Percentiles rank a stretch among this genome's conserved stretches.
Evolutionary conservation across 1,140 invertebrate species (phyloP).

Genomic region (Leptopilina boulardi): DNA sequence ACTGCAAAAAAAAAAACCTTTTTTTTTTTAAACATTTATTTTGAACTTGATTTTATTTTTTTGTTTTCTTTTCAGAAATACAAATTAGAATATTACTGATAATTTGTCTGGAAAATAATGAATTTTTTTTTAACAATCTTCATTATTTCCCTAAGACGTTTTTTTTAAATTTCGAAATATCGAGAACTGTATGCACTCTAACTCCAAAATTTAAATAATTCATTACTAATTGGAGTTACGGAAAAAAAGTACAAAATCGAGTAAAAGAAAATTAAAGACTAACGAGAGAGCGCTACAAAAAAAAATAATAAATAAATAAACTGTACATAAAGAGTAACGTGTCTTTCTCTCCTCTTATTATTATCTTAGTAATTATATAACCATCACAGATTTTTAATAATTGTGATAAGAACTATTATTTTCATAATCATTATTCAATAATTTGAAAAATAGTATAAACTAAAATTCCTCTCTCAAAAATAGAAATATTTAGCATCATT

Average conservation of each 20-base stretch:
- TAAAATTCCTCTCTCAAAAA: slow-evolving; percentile 3
- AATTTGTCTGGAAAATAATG: not conserved
- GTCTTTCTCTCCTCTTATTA: slow-evolving; percentile 7
- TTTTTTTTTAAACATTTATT: too few relatives aligned
- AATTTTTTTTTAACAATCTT: not conserved
- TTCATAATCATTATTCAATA: slow-evolving; percentile 8
- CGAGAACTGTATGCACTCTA: not conserved
- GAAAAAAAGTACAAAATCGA: slow-evolving; percentile 9
- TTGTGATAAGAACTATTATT: not conserved
- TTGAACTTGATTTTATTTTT: too few relatives aligned
- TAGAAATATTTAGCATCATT: not conserved
- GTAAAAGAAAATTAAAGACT: slow-evolving; percentile 18
- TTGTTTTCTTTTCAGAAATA: too few relatives aligned
- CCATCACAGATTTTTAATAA: not conserved
- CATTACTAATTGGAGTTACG: not conserved
- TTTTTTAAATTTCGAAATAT: not conserved
- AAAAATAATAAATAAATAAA: not conserved
- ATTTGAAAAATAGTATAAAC: not conserved
- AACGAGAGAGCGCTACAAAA: not conserved
- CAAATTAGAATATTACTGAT: too few relatives aligned
- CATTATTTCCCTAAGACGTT: not conserved
- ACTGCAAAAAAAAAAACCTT: too few relatives aligned
- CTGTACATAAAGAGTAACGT: not conserved
- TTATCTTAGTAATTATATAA: not conserved
- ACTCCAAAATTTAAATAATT: not conserved